Evolutionary conservation across 2,888 invertebrate genomes (phyloP).

Genomic region (Meandrusa payeni): DNA sequence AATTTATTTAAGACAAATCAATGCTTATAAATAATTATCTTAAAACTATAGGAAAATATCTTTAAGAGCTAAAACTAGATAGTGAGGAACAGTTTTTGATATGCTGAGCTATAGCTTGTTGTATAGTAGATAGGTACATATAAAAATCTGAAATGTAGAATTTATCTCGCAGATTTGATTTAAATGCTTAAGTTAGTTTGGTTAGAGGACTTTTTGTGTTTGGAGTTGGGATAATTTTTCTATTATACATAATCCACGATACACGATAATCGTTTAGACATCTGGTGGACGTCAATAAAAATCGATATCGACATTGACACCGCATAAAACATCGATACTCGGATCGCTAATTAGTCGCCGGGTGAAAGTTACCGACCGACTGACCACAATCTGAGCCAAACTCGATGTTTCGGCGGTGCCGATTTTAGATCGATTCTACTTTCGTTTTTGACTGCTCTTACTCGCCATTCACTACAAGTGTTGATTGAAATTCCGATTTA

Average conservation of each 20-base stretch:
- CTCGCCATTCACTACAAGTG: conserved; percentile 58
- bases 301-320: conserved; percentile 61
- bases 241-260: no score
- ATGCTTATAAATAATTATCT: no score
- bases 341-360: conserved; percentile 66
- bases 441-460: conserved; percentile 79
- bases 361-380: conserved; percentile 78
- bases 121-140: no score
- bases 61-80: no score
- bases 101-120: no score
- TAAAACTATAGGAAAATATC: no score
- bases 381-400: conserved; percentile 68
- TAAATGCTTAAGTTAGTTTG: neutral
- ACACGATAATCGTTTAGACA: conserved; percentile 22
- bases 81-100: no score
- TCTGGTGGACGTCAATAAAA: conserved; percentile 34
- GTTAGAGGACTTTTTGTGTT: no score
- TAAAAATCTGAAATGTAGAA: no score
- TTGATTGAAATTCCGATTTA: conserved; percentile 58
- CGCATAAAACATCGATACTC: conserved; percentile 61
- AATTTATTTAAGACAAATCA: no score
- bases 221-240: no score
- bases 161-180: neutral
- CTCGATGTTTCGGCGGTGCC: conserved; percentile 69
- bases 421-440: conserved; percentile 79